A percentile compares a stretch with the other conserved stretches of the same genome.
These are phyloP conservation scores for Caenorhabditis macrosperma DNA, from an alignment of 2,888 invertebrate genomes.

Conservation along the genomic window DNA sequence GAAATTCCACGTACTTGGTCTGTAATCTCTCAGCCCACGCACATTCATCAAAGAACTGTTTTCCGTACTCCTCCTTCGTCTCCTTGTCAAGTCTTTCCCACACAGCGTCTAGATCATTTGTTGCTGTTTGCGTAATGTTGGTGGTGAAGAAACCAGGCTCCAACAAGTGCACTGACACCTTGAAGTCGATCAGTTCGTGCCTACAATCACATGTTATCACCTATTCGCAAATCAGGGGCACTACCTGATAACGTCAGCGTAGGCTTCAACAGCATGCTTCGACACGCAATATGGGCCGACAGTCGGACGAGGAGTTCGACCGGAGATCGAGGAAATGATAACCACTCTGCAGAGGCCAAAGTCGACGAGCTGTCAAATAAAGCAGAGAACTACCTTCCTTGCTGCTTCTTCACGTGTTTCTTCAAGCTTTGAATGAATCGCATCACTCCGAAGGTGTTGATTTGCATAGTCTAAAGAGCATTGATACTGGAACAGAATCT, in stretches of 20 bases:
- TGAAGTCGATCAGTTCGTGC: constrained; percentile 72
- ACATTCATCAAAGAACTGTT: constrained; percentile 65
- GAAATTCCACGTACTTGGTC: background rate
- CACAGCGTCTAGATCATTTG: constrained; percentile 63
- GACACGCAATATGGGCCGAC: constrained; percentile 77
- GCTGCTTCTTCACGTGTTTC: constrained; percentile 69
- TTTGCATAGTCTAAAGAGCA: constrained; percentile 62
- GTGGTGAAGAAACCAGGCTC: constrained; percentile 78
- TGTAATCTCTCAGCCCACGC: constrained; percentile 1
- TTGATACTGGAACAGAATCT: background rate
- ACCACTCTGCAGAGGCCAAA: constrained; percentile 74
- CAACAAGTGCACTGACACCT: constrained; percentile 70
- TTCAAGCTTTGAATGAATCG: constrained; percentile 73
- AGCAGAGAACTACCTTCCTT: constrained; percentile 51
- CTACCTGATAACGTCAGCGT: constrained; percentile 74
- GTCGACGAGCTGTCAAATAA: too few relatives aligned
- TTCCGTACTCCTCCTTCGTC: constrained; percentile 63
- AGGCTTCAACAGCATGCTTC: constrained; percentile 77
- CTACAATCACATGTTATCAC: constrained; percentile 55
- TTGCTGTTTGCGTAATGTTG: constrained; percentile 70
- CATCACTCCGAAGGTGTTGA: constrained; percentile 80
- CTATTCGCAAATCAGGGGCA: background rate
- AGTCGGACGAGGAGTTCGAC: constrained; percentile 77
- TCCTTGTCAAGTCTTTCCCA: constrained; percentile 61
- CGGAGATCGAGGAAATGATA: constrained; percentile 81